Evolutionary conservation across 2,888 invertebrate genomes (phyloP).

Genomic region (Lottia scabra): DNA sequence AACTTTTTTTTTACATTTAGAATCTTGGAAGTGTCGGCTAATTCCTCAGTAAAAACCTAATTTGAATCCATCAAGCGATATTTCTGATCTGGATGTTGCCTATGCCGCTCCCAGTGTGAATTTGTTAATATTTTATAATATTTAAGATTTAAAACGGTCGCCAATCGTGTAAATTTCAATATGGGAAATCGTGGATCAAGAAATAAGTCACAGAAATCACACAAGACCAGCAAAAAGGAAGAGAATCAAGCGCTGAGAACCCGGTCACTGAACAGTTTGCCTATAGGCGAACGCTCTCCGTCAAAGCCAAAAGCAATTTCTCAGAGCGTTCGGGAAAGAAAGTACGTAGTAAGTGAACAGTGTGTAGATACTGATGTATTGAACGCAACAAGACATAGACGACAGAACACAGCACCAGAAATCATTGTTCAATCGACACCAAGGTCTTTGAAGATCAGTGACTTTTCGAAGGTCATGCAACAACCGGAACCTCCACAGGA

Average conservation of each 20-base stretch:
- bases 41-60: too few species aligned
- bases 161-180: too few species aligned
- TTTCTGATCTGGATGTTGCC: too few species aligned
- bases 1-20: too few species aligned
- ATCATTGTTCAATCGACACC: neutral
- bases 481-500: neutral
- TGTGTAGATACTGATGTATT: neutral
- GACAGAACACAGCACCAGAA: neutral
- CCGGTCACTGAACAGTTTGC: neutral
- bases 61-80: too few species aligned
- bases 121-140: too few species aligned
- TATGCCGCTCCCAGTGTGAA: too few species aligned
- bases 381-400: neutral
- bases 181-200: neutral
- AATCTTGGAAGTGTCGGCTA: too few species aligned
- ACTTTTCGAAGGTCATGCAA: neutral
- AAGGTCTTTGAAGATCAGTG: neutral
- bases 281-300: neutral
- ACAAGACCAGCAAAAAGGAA: neutral
- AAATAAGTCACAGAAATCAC: neutral
- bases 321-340: neutral
- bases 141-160: too few species aligned
- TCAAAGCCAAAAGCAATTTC: neutral
- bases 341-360: neutral
- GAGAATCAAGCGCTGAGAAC: neutral